Evolutionary conservation across 2,113 vertebrate species (phyloP).

Genomic region (Gadus macrocephalus): DNA sequence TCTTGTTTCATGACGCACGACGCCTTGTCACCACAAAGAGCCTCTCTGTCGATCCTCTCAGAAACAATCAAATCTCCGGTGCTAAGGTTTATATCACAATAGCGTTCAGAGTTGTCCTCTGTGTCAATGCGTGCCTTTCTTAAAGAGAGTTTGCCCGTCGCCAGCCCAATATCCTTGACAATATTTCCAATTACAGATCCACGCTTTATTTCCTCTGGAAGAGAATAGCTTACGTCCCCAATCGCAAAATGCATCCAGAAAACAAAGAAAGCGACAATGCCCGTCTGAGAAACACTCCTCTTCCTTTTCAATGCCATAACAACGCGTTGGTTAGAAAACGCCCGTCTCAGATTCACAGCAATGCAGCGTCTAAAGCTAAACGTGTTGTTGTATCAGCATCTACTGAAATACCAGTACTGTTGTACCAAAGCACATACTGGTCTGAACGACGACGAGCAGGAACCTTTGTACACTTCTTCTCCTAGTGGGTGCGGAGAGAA

Average conservation of each 20-base stretch:
- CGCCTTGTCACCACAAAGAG: slow-evolving; percentile 59
- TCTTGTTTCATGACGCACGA: slow-evolving; percentile 68
- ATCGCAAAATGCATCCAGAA: slow-evolving; percentile 36
- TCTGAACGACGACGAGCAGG: background rate
- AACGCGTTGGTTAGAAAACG: background rate
- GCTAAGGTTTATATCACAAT: slow-evolving; percentile 55
- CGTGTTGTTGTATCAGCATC: background rate
- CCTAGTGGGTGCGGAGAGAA: background rate
- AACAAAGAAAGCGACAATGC: background rate
- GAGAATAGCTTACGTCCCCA: slow-evolving; percentile 64
- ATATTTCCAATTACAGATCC: slow-evolving; percentile 71
- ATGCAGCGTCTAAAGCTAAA: background rate
- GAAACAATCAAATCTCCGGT: slow-evolving; percentile 68
- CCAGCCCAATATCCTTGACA: slow-evolving; percentile 74
- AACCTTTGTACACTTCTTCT: background rate
- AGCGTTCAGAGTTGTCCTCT: slow-evolving; percentile 56
- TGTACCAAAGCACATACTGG: background rate
- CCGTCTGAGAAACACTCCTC: background rate
- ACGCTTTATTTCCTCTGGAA: slow-evolving; percentile 70
- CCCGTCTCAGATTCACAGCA: background rate
- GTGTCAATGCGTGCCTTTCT: slow-evolving; percentile 73
- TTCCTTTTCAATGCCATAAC: background rate
- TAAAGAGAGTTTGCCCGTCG: slow-evolving; percentile 43
- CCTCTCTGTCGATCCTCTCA: slow-evolving; percentile 73
- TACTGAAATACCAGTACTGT: background rate